Evolutionary conservation across 2,888 invertebrate genomes (phyloP), one percentile per base, ranked within the genome.

Genomic region (Corythucha ciliata): DNA sequence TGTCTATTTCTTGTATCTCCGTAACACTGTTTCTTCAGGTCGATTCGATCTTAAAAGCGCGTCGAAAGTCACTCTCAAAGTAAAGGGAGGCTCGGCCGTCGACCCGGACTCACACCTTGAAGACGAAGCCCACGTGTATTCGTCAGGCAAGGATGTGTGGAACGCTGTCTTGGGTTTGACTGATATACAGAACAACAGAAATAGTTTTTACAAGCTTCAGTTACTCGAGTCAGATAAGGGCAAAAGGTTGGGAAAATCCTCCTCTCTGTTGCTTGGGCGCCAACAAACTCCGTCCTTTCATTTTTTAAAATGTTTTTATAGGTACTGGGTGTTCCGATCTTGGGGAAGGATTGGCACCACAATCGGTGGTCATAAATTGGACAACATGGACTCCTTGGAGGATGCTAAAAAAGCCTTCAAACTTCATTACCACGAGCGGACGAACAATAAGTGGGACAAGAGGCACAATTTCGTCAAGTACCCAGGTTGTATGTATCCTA

Each of bases 271-370:
- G n/a, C n/a, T n/a, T n/a, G n/a, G n/a, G n/a, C n/a, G n/a, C n/a
- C n/a, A n/a, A n/a, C n/a, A n/a, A n/a, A n/a, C n/a, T n/a, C n/a
- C n/a, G n/a, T n/a, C n/a, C n/a, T n/a, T n/a, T n/a, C n/a, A n/a
- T n/a, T n/a, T n/a, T 42, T 25, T 16, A 12, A 42, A 20, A 33
- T 33, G 8, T 47, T 27, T 14, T 49, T 36, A 44, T 47, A 79
- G 79, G 55, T 85, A 74, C 68, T 88, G 82, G 79, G 64, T 94
- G 22, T 94, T 89, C 70, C 79, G 92, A 14, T 76, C 91, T 0
- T 98, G 97, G 97, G 98, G 98, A 10, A 78, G 97, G 53, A 92
- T 96, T 59, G 96, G 97, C 4, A 98, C 97, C 0, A 84, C 81
- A 0, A 87, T 93, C 61, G 97, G 97, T 4, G 78, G 77, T 14